Conservation (phyloP, 2,113 vertebrate genomes). For the Gallinago jamesoni region DNA sequence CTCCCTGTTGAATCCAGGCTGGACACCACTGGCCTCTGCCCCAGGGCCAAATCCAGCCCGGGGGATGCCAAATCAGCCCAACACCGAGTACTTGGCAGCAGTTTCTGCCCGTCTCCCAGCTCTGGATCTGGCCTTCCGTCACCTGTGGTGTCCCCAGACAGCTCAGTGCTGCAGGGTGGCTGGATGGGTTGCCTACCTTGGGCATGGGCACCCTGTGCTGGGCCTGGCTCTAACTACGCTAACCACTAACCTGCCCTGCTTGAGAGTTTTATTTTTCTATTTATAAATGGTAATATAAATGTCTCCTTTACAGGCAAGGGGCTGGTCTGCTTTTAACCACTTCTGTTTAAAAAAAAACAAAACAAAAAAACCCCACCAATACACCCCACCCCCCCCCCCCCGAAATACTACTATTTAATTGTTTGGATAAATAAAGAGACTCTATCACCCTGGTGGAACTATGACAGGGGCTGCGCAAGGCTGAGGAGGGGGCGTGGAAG, state of each 20-base stretch:
- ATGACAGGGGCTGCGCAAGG: background rate
- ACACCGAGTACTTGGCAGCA: background rate
- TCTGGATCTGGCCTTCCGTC: background rate
- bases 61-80: background rate
- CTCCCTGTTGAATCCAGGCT: accelerated
- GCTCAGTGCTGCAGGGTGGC: accelerated
- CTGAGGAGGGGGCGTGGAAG: background rate
- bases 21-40: background rate
- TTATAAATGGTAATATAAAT: slow-evolving; percentile 83
- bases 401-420: slow-evolving; percentile 33
- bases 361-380: background rate
- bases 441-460: background rate
- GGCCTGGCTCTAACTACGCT: slow-evolving; percentile 2
- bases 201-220: background rate
- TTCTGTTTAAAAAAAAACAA: background rate
- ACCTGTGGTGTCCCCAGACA: background rate
- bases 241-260: slow-evolving; percentile 7
- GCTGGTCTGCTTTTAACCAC: slow-evolving; percentile 5
- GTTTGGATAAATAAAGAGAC: slow-evolving; percentile 38
- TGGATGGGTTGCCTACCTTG: accelerated
- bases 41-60: background rate
- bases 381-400: no score
- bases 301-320: background rate
- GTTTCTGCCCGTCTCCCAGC: accelerated
- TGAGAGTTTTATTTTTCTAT: slow-evolving; percentile 82